Conservation (phyloP, 2,888 invertebrate species). For the Yponomeuta sedellus region DNA sequence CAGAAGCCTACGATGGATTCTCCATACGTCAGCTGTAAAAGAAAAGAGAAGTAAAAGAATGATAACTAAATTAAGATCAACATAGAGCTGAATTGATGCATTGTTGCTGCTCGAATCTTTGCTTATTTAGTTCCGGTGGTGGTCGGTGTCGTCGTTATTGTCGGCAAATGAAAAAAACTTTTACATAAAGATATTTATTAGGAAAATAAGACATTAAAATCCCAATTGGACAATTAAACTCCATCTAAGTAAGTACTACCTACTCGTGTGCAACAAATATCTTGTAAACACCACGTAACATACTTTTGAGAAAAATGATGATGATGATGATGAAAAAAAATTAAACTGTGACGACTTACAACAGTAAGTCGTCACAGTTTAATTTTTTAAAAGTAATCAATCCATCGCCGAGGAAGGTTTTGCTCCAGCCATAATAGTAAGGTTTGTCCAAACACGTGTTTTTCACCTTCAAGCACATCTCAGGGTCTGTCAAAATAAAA, state of each 20-base stretch:
- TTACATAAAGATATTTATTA: too few species aligned
- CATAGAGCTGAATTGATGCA: not conserved
- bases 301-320: not conserved
- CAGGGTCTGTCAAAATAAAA: not conserved
- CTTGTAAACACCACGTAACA: not conserved
- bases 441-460: not conserved
- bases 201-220: too few species aligned
- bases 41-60: not conserved
- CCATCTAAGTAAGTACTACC: too few species aligned
- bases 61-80: not conserved
- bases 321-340: not conserved
- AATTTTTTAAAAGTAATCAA: not conserved
- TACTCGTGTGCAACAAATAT: too few species aligned
- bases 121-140: not conserved
- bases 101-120: not conserved
- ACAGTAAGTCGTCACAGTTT: not conserved
- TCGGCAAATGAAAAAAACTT: too few species aligned
- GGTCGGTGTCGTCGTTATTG: too few species aligned
- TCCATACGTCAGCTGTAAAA: conserved; percentile 24
- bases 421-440: not conserved
- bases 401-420: not conserved
- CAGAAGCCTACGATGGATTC: conserved; percentile 33
- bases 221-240: too few species aligned
- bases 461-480: not conserved
- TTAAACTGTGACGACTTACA: not conserved